Conservation (phyloP, 2,888 invertebrate species). For the Coleophora deauratella region DNA sequence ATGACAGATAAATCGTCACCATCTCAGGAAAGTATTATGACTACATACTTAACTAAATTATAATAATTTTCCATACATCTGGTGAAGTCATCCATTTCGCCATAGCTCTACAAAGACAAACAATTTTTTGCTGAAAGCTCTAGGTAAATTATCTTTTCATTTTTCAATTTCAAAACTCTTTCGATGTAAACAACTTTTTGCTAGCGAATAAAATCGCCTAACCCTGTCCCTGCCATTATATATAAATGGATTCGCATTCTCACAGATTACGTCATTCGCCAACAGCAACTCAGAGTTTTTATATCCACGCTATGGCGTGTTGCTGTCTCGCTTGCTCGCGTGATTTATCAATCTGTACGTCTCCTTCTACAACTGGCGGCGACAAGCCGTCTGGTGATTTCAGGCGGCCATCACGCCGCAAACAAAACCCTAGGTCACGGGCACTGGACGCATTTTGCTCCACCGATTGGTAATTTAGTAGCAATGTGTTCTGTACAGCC, state of each 20-base stretch:
- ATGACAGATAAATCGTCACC: neutral
- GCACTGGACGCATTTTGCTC: conserved; percentile 59
- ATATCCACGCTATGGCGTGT: conserved; percentile 43
- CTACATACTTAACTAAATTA: too few relatives aligned
- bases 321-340: conserved; percentile 43
- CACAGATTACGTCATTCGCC: conserved; percentile 44
- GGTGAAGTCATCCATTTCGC: neutral
- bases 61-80: too few relatives aligned
- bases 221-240: conserved; percentile 27
- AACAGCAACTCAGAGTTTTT: conserved; percentile 44
- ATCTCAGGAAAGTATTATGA: neutral
- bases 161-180: too few relatives aligned
- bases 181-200: too few relatives aligned
- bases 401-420: conserved; percentile 50
- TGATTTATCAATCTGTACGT: conserved; percentile 33
- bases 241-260: conserved; percentile 45
- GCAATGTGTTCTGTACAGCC: conserved; percentile 28
- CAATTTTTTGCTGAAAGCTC: neutral
- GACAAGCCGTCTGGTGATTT: conserved; percentile 70
- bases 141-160: too few relatives aligned
- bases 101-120: conserved; percentile 1
- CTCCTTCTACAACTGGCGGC: conserved; percentile 57
- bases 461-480: conserved; percentile 21
- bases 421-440: conserved; percentile 65
- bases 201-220: neutral